These are phyloP conservation scores for Tenualosa ilisha DNA, from an alignment of 2,797 vertebrate genomes.

Conservation along the genomic window DNA sequence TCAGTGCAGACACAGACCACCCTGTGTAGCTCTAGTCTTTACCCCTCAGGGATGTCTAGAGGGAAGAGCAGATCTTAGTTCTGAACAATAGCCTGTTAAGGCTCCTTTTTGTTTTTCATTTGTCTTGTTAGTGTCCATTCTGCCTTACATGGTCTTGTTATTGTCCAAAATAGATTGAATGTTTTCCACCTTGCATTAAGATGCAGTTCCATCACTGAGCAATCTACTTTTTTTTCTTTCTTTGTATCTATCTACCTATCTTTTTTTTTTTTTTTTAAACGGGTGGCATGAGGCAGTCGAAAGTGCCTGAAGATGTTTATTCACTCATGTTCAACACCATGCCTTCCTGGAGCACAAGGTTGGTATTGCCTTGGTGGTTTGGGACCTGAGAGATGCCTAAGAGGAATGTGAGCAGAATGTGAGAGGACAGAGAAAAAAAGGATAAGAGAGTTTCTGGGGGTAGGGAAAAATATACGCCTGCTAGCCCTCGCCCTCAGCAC, in stretches of 20 bases:
- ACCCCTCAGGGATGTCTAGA: background rate
- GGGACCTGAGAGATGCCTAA: constrained; percentile 1
- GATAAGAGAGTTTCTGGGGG: background rate
- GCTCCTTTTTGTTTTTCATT: background rate
- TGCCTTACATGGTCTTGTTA: background rate
- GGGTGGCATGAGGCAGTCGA: background rate
- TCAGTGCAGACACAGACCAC: background rate
- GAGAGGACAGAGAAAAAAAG: background rate
- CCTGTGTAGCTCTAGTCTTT: background rate
- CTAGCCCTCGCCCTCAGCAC: background rate
- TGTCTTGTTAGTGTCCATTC: background rate
- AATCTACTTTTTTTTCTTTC: background rate
- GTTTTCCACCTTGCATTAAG: background rate
- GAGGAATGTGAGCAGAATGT: background rate
- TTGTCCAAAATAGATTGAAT: background rate
- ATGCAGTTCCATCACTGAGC: background rate
- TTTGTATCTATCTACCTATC: too few relatives aligned
- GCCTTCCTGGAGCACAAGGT: background rate
- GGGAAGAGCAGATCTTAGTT: background rate
- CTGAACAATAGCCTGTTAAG: background rate
- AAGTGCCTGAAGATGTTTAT: background rate
- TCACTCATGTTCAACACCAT: background rate
- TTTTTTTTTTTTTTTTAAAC: background rate
- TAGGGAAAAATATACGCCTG: background rate
- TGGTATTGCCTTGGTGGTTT: background rate